These are phyloP conservation scores for Danaus plexippus DNA, from an alignment of 1,140 invertebrate species.

Conservation along the genomic window DNA sequence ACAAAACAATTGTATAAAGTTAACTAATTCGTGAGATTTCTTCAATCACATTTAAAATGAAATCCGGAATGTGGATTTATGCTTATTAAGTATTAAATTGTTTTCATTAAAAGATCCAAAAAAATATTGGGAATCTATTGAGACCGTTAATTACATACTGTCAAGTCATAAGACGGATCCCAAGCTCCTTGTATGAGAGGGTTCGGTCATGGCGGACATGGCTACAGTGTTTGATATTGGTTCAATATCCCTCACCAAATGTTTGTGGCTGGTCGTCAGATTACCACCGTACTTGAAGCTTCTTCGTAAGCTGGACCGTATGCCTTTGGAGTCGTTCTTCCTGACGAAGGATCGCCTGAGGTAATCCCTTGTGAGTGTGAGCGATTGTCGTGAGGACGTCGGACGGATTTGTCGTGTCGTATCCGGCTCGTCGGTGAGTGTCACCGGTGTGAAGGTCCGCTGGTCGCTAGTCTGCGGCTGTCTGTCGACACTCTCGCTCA, in stretches of 20 bases:
- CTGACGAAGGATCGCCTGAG: constrained; percentile 53
- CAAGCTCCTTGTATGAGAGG: constrained; percentile 35
- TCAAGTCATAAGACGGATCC: constrained; percentile 53
- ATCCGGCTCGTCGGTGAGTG: constrained; percentile 41
- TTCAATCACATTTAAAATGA: too few species aligned
- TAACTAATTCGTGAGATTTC: too few species aligned
- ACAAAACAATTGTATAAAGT: too few species aligned
- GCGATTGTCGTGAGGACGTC: constrained; percentile 38
- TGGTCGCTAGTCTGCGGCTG: constrained; percentile 20
- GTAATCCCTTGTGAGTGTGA: constrained; percentile 47
- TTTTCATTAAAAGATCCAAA: too few species aligned
- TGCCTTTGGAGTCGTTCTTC: constrained; percentile 57
- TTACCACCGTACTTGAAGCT: constrained; percentile 55
- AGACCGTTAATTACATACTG: constrained; percentile 2
- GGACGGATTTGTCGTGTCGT: constrained; percentile 16
- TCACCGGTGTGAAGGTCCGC: constrained; percentile 37
- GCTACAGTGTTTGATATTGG: constrained; percentile 61
- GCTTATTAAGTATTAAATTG: too few species aligned
- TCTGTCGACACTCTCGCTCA: constrained; percentile 59
- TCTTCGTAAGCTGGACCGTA: constrained; percentile 54
- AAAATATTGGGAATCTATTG: constrained; percentile 1
- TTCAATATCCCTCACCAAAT: constrained; percentile 52
- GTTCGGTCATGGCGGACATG: constrained; percentile 39
- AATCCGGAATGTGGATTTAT: too few species aligned
- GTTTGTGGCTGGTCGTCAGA: constrained; percentile 54